Evolutionary conservation across 2,797 vertebrate genomes (phyloP), one percentile per base, ranked within the genome.

Genomic region (Enoplosus armatus): DNA sequence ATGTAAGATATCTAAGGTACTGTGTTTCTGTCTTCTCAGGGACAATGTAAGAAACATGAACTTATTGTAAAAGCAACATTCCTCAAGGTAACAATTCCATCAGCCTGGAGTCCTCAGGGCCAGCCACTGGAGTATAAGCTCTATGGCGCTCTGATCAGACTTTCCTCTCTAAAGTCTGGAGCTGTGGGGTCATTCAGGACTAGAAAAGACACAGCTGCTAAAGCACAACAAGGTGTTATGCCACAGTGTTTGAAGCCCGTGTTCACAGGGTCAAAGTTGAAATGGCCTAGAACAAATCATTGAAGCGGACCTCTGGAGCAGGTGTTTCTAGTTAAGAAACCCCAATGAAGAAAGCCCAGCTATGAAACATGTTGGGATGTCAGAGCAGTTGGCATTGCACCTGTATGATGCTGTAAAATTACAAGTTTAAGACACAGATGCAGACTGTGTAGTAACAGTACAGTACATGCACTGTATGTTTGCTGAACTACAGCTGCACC

Each of bases 241-340:
- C 61, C 54, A 39, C 18, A 45, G 79, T 59, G 92, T 94, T 95
- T 94, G 93, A 95, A 93, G 93, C 90, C 60, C 50, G 64, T 90
- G 85, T 90, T 87, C 83, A 72, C 86, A 43, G 86, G 91, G 94
- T 93, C 92, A 93, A 77, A 91, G 93, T 88, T 89, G 88, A 93
- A 93, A 90, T 65, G 83, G 80, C 88, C 87, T 79, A 74, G 87
- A 92, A 92, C 81, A 91, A 92, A 91, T 91, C 75, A 83, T 47
- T 72, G 64, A 79, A 86, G 80, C 84, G 87, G 90, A 81, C 86
- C 80, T 86, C 18, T 56, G 59, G 61, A 61, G 86, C 94, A 95
- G 93, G 87, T 95, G 94, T 94, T 92, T 86, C 85, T 90, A 85
- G 77, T 94, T 94, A 93, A 56, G 35, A 76, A 75, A 86, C 65